Conservation (phyloP, 2,113 vertebrate genomes). For the Spilogale gracilis region DNA sequence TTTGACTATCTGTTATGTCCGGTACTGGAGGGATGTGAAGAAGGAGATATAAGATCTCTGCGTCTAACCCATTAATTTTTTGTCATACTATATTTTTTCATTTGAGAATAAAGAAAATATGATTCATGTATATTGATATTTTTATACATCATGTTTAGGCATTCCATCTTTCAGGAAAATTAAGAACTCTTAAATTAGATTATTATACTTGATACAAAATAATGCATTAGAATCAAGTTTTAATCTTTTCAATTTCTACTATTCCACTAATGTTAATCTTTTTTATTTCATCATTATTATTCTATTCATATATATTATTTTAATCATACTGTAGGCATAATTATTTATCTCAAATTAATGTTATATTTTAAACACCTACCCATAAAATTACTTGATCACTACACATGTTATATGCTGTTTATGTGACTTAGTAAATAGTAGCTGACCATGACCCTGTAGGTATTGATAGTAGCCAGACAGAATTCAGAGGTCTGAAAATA, state of each 20-base stretch:
- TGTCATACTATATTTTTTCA: neutral
- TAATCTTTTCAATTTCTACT: neutral
- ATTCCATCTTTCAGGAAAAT: neutral
- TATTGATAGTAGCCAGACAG: neutral
- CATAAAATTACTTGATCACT: neutral
- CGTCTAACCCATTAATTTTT: neutral
- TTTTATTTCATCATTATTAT: neutral
- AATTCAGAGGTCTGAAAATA: neutral
- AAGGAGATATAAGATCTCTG: neutral
- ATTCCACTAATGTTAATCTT: neutral
- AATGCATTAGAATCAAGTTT: neutral
- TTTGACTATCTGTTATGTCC: neutral
- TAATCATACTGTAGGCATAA: neutral
- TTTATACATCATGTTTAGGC: neutral
- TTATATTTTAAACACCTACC: neutral
- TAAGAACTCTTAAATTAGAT: neutral
- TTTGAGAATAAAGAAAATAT: neutral
- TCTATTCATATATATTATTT: neutral
- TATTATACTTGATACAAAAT: neutral
- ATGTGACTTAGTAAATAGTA: neutral
- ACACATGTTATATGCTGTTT: neutral
- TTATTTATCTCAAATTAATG: neutral
- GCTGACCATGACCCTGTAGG: neutral
- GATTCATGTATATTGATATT: neutral
- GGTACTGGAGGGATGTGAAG: neutral